A percentile compares a stretch with the other conserved stretches of the same genome.
phyloP scores from a whole-genome alignment of 2,113 vertebrate species.

The Poeciliopsis turrubarensis region DNA sequence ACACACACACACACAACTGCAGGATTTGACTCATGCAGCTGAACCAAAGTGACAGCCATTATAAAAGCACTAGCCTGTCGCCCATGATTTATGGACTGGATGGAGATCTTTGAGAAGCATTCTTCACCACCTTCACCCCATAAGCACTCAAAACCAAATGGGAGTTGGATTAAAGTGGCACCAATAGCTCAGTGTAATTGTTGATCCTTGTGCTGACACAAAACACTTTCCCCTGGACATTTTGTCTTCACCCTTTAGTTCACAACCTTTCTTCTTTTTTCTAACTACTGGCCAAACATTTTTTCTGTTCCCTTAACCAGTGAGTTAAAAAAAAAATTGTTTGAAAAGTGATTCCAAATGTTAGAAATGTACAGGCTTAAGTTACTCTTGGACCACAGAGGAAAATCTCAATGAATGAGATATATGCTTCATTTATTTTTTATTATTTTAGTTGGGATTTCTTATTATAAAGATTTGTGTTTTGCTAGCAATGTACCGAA shows the following conservation, averaged over 20 bases:
- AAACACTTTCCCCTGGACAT: background rate
- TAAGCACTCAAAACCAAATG: slow-evolving; percentile 13
- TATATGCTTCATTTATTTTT: too few species aligned
- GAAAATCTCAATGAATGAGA: background rate
- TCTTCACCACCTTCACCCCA: slow-evolving; percentile 22
- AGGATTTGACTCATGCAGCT: slow-evolving; percentile 30
- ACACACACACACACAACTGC: background rate
- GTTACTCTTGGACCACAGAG: background rate
- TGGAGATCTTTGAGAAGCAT: slow-evolving; percentile 13
- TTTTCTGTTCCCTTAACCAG: background rate
- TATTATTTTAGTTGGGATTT: too few species aligned
- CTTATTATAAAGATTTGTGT: too few species aligned
- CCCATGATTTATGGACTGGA: slow-evolving; percentile 42
- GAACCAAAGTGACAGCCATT: slow-evolving; percentile 43
- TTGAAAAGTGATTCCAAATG: background rate
- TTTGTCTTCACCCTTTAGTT: background rate
- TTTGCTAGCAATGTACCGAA: too few species aligned
- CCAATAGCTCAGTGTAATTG: background rate
- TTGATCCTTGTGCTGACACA: background rate
- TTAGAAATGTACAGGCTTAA: background rate
- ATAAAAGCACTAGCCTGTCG: slow-evolving; percentile 41
- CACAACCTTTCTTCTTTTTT: background rate
- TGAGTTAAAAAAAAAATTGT: background rate
- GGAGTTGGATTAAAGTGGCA: slow-evolving; percentile 5
- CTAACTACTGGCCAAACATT: background rate